Evolutionary conservation across 2,113 vertebrate species (phyloP).

Genomic region (Pluvianellus socialis): DNA sequence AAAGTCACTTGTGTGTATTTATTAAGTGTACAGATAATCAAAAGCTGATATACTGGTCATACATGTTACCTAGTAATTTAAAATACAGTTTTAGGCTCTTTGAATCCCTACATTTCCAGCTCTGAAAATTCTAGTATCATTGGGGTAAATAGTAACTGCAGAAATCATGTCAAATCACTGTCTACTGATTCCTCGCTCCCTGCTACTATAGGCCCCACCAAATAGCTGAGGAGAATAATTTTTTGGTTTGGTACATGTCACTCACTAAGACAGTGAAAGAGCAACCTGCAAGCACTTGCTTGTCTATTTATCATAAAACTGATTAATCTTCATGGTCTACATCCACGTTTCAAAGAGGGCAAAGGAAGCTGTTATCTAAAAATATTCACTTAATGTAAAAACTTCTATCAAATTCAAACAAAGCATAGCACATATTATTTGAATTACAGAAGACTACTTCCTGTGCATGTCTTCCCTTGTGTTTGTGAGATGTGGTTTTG

Average conservation of each 20-base stretch:
- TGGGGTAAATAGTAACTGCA: not conserved
- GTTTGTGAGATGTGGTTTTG: not conserved
- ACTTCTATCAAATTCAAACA: not conserved
- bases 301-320: not conserved
- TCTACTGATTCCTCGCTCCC: not conserved
- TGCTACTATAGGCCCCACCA: not conserved
- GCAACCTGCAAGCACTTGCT: not conserved
- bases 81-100: not conserved
- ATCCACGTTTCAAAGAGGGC: not conserved
- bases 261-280: not conserved
- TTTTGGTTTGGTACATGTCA: not conserved
- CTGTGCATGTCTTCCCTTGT: fast-evolving
- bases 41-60: not conserved
- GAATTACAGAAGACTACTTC: not conserved
- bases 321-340: not conserved
- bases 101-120: not conserved
- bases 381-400: not conserved
- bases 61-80: not conserved
- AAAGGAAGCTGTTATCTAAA: not conserved
- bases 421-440: not conserved
- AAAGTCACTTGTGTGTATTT: not conserved
- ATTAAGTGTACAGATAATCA: not conserved
- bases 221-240: not conserved
- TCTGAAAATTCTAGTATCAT: not conserved
- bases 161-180: not conserved